Evolutionary conservation across 2,888 invertebrate species (phyloP).

Genomic region (Melieria crassipennis): DNA sequence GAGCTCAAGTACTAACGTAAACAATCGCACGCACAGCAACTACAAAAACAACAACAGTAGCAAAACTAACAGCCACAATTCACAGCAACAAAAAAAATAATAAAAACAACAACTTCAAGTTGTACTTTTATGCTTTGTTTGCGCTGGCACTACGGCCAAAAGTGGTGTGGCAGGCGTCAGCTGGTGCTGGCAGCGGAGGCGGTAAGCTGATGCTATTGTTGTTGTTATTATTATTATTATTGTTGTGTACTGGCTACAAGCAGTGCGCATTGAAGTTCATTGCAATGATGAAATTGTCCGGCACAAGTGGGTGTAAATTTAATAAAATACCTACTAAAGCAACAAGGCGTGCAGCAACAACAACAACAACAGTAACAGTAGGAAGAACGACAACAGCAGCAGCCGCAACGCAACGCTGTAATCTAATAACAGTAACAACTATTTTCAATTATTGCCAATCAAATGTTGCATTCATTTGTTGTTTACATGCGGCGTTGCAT

Average conservation of each 20-base stretch:
- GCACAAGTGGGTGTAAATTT: constrained; percentile 15
- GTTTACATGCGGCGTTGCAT: constrained; percentile 43
- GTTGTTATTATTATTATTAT: no score
- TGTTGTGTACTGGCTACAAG: no score
- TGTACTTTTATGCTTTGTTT: constrained; percentile 20
- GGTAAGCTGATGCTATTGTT: no score
- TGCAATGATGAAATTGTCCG: no score
- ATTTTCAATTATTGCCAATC: constrained; percentile 65
- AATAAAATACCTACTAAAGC: not conserved
- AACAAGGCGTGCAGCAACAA: not conserved
- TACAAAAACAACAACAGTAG: not conserved
- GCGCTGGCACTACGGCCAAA: constrained; percentile 3
- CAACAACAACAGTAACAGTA: not conserved
- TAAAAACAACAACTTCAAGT: not conserved
- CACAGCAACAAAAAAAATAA: not conserved
- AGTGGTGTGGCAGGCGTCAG: no score
- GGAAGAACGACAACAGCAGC: not conserved
- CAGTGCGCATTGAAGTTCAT: no score
- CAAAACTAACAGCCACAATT: not conserved
- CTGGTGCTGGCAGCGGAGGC: no score
- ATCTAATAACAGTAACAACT: constrained; percentile 46
- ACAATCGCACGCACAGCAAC: not conserved
- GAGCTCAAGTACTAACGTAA: not conserved
- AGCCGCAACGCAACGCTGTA: constrained; percentile 3
- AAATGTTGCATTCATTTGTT: constrained; percentile 59